Base-by-base conservation (phyloP, 1,140 invertebrate genomes). In the Euwallacea fornicatus region DNA sequence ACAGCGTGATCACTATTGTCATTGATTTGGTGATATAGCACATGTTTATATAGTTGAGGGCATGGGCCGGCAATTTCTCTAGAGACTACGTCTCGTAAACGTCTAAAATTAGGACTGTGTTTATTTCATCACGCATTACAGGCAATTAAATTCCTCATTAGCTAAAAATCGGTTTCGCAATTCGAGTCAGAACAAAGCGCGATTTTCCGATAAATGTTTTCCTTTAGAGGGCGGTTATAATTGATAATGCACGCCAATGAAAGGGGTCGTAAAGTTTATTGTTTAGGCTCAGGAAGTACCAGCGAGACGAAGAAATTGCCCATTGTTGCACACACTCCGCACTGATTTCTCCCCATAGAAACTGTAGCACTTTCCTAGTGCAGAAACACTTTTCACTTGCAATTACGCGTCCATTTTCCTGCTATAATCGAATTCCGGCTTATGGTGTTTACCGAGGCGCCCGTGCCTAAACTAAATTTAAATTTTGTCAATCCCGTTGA, bases 1-100 rank as follows among this genome's bases (percentile, higher is more conserved):
- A 64, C 41, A 74, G 50, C 58, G 73, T 74, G 47, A 74, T 66
- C n/a, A 74, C 58, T 9, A 74, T 71, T 3, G 72, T 75, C 42
- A 75, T 46, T n/a, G 72, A 73, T 66, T 66, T 73, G 2, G 74
- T 73, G n/a, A 75, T 69, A 50, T 74, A 75, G 7, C 63, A 65
- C 74, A 75, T 75, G 56, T 8, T 58, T 33, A 33, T 33, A 33
- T 33, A 4, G 21, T 33, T 33, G 21, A 33, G 21, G 21, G 15
- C 33, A 13, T 50, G 10, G 47, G n/a, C 8, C 11, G 7, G 55
- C 55, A 9, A 21, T 15, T 58, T 13, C 9, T 9, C 55, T 13
- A 13, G 16, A 13, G 11, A 58, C 11, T 58, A 58, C 16, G n/a
- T 58, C 21, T 33, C 21, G 1, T 2, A 50, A 50, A 50, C 21